phyloP scores from a whole-genome alignment of 1,140 invertebrate species.

The Leguminivora glycinivorella region DNA sequence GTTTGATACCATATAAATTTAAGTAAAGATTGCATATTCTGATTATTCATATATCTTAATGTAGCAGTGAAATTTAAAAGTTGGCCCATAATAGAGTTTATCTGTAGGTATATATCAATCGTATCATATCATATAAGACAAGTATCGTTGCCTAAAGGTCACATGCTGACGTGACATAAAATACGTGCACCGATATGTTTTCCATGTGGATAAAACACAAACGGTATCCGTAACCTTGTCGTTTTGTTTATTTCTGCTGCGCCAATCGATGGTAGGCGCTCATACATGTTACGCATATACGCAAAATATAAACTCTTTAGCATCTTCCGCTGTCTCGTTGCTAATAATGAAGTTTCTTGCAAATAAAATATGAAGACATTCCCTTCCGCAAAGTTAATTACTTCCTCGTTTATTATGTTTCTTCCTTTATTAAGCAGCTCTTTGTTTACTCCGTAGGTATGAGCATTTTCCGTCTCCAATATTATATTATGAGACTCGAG shows the following conservation, averaged over 20 bases:
- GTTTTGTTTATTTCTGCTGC: slow-evolving; percentile 17
- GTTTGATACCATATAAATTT: too few species aligned
- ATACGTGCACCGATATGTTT: background rate
- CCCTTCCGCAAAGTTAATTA: background rate
- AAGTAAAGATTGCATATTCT: too few species aligned
- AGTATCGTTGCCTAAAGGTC: background rate
- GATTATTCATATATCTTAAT: too few species aligned
- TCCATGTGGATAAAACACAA: background rate
- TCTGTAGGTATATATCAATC: too few species aligned
- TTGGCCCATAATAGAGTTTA: background rate
- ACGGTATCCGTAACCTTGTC: slow-evolving; percentile 17
- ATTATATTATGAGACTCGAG: too few species aligned
- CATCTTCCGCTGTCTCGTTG: background rate
- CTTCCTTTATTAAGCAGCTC: background rate
- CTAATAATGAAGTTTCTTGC: background rate
- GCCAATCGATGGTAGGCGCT: background rate
- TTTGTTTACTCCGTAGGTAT: background rate
- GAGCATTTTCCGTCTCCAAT: too few species aligned
- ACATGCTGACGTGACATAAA: slow-evolving; percentile 1
- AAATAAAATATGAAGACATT: background rate
- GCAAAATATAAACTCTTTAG: background rate
- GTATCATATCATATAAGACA: background rate
- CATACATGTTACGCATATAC: background rate
- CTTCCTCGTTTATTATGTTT: background rate
- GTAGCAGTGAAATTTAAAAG: too few species aligned